Conservation (phyloP, 2,888 invertebrate genomes). For the Cacoxenus indagator region DNA sequence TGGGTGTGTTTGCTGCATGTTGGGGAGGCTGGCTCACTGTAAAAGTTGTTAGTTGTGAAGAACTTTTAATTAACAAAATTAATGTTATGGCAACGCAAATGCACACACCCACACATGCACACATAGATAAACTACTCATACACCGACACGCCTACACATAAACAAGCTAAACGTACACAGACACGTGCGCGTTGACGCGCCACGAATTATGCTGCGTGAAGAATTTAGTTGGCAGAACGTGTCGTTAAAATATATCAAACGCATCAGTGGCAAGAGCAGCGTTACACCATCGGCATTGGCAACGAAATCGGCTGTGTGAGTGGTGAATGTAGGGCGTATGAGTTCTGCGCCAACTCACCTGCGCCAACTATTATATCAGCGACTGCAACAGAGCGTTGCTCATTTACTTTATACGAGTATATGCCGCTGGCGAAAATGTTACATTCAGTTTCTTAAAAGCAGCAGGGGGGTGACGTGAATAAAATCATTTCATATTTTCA, state of each 20-base stretch:
- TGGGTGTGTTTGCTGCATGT: background rate
- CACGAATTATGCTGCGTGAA: too few species aligned
- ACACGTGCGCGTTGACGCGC: background rate
- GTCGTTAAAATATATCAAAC: constrained; percentile 41
- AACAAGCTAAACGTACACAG: too few species aligned
- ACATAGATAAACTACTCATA: constrained; percentile 8
- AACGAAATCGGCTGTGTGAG: too few species aligned
- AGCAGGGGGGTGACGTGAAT: background rate
- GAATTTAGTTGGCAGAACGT: background rate
- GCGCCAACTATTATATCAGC: background rate
- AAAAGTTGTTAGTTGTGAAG: constrained; percentile 56
- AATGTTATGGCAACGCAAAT: constrained; percentile 53
- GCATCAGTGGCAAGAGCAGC: constrained; percentile 14
- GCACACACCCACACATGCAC: constrained; percentile 17
- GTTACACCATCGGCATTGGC: constrained; percentile 21
- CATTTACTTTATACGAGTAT: constrained; percentile 46
- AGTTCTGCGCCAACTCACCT: constrained; percentile 9
- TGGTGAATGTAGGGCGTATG: too few species aligned
- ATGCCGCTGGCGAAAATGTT: constrained; percentile 3
- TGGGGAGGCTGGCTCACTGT: background rate
- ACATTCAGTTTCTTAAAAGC: background rate
- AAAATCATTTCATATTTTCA: constrained; percentile 34
- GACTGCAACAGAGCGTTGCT: constrained; percentile 36
- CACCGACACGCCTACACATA: background rate
- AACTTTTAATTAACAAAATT: constrained; percentile 64